phyloP scores from a whole-genome alignment of 2,888 invertebrate genomes.

The Plagiodera versicolora region DNA sequence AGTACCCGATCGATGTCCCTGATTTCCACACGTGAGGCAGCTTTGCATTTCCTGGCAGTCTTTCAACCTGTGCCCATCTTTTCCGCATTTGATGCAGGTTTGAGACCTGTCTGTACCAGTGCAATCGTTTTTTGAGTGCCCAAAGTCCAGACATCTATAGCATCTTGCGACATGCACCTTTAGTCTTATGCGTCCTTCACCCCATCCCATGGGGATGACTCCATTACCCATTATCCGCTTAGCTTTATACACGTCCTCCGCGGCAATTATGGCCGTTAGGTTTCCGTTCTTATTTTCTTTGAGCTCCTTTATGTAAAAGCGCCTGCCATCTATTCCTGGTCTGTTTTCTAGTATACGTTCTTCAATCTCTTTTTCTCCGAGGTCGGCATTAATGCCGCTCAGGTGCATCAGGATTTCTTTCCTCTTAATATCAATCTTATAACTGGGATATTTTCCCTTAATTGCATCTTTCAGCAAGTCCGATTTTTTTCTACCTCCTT shows the following conservation, averaged over 20 bases:
- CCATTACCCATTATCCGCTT: background rate
- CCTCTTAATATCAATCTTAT: background rate
- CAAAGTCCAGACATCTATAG: constrained; percentile 15
- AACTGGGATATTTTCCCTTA: background rate
- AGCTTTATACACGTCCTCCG: background rate
- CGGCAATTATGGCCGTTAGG: background rate
- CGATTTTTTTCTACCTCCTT: background rate
- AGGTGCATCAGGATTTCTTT: background rate
- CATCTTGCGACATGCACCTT: constrained; percentile 1
- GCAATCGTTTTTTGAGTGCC: constrained; percentile 7
- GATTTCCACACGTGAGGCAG: constrained; percentile 5
- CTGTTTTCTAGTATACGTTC: background rate
- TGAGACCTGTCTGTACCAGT: constrained; percentile 8
- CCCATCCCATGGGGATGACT: background rate
- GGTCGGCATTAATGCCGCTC: background rate
- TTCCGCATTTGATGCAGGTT: constrained; percentile 18
- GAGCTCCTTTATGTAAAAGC: background rate
- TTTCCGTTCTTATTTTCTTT: background rate
- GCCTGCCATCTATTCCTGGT: background rate
- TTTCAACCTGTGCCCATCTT: constrained; percentile 10
- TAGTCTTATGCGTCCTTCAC: background rate
- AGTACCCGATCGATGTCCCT: constrained; percentile 14
- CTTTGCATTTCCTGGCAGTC: constrained; percentile 2
- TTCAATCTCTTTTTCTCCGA: background rate
- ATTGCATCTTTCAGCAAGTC: constrained; percentile 9